These are phyloP conservation scores for Neoscelio sp. DNA, from an alignment of 2,888 invertebrate species.

Conservation along the genomic window DNA sequence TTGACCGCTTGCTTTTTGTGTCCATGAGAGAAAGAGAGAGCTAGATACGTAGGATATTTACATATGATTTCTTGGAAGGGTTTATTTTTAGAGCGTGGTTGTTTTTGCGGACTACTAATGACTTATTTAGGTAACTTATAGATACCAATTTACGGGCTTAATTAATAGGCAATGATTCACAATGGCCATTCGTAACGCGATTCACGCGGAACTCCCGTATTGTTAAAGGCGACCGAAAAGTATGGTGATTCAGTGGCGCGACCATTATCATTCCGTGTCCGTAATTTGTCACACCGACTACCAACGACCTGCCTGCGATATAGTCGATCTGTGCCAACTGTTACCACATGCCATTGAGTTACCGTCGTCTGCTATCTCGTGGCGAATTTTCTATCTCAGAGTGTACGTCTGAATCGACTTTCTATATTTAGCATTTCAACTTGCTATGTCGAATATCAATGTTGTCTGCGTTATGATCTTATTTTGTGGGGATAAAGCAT, in stretches of 20 bases:
- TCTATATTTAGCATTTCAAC: constrained; percentile 46
- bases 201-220: constrained; percentile 62
- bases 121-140: constrained; percentile 37
- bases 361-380: constrained; percentile 44
- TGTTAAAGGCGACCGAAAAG: constrained; percentile 61
- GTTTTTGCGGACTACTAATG: constrained; percentile 7
- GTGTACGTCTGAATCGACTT: constrained; percentile 19
- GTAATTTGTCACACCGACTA: constrained; percentile 68
- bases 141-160: constrained; percentile 43
- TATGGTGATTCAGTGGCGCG: constrained; percentile 64
- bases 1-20: too few species aligned
- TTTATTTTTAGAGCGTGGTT: constrained; percentile 13
- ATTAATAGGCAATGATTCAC: constrained; percentile 64
- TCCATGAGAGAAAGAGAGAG: too few species aligned
- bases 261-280: constrained; percentile 69
- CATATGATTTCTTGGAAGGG: background rate
- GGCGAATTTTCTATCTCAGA: constrained; percentile 41
- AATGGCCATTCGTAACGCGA: constrained; percentile 51
- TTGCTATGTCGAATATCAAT: constrained; percentile 7
- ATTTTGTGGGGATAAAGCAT: background rate
- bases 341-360: constrained; percentile 62
- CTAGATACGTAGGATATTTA: background rate
- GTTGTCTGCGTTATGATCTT: background rate
- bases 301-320: constrained; percentile 60
- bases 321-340: constrained; percentile 65